Conservation (phyloP, 2,888 invertebrate species). For the Eudemis profundana region DNA sequence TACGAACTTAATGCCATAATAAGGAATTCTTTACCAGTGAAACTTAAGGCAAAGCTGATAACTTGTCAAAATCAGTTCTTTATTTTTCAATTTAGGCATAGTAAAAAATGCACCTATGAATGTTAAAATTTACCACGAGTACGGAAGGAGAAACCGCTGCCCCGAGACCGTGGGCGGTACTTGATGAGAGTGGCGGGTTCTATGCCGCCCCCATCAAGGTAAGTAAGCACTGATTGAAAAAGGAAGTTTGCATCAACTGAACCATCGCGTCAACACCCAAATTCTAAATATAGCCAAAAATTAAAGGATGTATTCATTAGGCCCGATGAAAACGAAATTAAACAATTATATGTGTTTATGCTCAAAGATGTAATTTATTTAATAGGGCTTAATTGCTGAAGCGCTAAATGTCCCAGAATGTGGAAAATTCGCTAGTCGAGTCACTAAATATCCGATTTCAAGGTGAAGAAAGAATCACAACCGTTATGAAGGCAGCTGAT, state of each 20-base stretch:
- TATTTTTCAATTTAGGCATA: no score
- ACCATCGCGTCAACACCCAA: neutral
- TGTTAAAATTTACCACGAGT: no score
- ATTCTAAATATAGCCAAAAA: conserved; percentile 33
- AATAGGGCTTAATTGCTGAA: conserved; percentile 24
- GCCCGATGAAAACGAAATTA: conserved; percentile 30
- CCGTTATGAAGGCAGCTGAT: conserved; percentile 13
- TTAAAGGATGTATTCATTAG: conserved; percentile 36
- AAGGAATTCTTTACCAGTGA: no score
- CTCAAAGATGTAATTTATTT: conserved; percentile 13
- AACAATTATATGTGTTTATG: conserved; percentile 26
- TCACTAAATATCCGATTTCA: conserved; percentile 10
- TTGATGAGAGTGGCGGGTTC: no score
- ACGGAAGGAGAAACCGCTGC: no score
- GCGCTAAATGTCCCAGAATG: conserved; percentile 23
- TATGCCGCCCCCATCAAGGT: no score
- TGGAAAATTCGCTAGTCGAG: neutral
- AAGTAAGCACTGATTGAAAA: neutral
- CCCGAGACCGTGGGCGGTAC: no score
- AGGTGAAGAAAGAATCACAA: conserved; percentile 24
- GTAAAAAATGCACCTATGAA: no score
- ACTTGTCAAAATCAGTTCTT: no score
- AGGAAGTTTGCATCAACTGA: conserved; percentile 18
- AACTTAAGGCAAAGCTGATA: no score
- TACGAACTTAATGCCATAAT: no score